These are phyloP conservation scores for Vicugna pacos DNA, from an alignment of 2,113 vertebrate genomes.

Conservation along the genomic window DNA sequence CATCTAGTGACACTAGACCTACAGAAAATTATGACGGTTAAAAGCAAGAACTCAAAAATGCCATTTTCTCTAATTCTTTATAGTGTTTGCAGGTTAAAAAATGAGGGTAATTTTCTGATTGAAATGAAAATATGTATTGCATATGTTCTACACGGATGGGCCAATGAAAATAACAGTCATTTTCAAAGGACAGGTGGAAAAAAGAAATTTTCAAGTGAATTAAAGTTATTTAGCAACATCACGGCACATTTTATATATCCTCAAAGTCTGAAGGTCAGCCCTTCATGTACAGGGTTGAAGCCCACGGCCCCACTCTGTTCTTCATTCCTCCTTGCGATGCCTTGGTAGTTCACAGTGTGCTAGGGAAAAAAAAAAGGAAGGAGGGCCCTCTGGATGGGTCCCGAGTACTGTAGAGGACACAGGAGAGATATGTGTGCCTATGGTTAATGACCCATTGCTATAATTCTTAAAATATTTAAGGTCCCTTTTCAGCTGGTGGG, in stretches of 20 bases:
- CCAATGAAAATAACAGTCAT: background rate
- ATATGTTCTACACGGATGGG: background rate
- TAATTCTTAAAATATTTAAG: background rate
- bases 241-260: background rate
- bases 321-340: background rate
- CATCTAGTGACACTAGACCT: background rate
- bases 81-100: background rate
- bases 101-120: background rate
- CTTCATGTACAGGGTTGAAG: background rate
- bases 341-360: background rate
- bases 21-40: background rate
- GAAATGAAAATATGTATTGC: conserved; percentile 19
- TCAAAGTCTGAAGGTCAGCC: background rate
- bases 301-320: background rate
- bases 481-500: background rate
- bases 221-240: background rate
- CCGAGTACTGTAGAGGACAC: background rate
- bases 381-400: background rate
- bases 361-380: background rate
- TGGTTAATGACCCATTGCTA: background rate
- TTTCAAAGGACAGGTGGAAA: background rate
- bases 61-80: background rate
- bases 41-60: background rate
- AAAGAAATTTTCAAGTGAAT: conserved; percentile 22
- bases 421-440: background rate